These are phyloP conservation scores for Atta colombica DNA, from an alignment of 1,140 invertebrate species.

Conservation along the genomic window DNA sequence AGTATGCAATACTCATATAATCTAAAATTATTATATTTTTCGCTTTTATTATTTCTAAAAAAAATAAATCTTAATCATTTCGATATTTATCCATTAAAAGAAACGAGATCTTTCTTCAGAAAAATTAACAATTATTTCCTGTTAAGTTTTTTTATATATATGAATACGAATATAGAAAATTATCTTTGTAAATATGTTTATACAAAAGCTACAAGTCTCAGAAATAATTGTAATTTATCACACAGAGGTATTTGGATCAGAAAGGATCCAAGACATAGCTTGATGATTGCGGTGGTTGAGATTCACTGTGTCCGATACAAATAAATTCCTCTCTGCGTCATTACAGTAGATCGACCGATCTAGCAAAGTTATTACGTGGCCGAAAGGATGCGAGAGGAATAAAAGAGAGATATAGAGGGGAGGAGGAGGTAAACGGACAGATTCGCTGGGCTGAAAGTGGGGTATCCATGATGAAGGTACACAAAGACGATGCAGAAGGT, in stretches of 20 bases:
- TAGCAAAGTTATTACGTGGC: constrained; percentile 45
- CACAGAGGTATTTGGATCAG: neutral
- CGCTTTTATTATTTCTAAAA: neutral
- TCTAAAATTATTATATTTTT: neutral
- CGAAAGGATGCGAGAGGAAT: constrained; percentile 22
- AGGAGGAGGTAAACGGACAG: constrained; percentile 5
- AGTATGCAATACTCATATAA: neutral
- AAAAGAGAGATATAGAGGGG: constrained; percentile 3
- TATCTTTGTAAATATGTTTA: neutral
- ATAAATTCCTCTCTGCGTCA: constrained; percentile 68
- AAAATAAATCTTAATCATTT: neutral
- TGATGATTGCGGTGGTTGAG: constrained; percentile 37
- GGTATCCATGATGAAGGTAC: neutral
- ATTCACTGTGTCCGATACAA: constrained; percentile 63
- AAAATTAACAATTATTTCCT: neutral
- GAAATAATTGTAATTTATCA: neutral
- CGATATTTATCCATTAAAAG: neutral
- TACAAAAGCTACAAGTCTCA: neutral
- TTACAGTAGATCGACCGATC: constrained; percentile 65
- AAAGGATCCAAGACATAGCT: neutral
- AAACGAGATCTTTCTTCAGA: neutral
- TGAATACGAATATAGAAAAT: neutral
- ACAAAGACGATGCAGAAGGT: constrained; percentile 75
- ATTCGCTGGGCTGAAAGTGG: constrained; percentile 24
- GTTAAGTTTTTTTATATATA: neutral